Conservation (phyloP, 2,888 invertebrate genomes). For the Cephalotes varians region DNA sequence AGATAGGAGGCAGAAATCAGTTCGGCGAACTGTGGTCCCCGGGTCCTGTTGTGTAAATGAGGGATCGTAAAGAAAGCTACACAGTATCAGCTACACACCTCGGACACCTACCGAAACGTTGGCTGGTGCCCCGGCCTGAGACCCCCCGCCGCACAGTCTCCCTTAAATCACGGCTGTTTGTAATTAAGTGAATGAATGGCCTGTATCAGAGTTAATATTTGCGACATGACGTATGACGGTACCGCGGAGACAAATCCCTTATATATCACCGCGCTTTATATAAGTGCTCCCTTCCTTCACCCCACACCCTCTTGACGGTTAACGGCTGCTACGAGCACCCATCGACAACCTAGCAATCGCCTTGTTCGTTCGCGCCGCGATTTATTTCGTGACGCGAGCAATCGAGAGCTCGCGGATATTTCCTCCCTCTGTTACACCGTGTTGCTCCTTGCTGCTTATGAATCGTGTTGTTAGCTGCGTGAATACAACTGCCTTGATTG, state of each 20-base stretch:
- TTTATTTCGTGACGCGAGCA: constrained; percentile 29
- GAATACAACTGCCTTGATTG: not conserved
- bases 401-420: constrained; percentile 24
- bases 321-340: constrained; percentile 54
- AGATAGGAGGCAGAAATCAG: constrained; percentile 60
- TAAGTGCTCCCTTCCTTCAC: constrained; percentile 67
- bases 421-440: not conserved
- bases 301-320: constrained; percentile 43
- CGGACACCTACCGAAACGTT: constrained; percentile 79
- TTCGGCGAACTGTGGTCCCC: constrained; percentile 74
- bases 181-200: constrained; percentile 86
- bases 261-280: constrained; percentile 84
- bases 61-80: constrained; percentile 82
- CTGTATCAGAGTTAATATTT: constrained; percentile 86
- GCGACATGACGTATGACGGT: constrained; percentile 85
- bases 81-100: constrained; percentile 79
- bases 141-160: constrained; percentile 82
- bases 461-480: not conserved
- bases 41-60: constrained; percentile 82
- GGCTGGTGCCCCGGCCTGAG: constrained; percentile 67
- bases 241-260: constrained; percentile 85
- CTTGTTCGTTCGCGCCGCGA: constrained; percentile 45
- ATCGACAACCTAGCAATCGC: constrained; percentile 30
- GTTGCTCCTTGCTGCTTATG: not conserved
- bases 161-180: constrained; percentile 86